These are phyloP conservation scores for Popillia japonica DNA, from an alignment of 1,140 invertebrate genomes.

Conservation along the genomic window DNA sequence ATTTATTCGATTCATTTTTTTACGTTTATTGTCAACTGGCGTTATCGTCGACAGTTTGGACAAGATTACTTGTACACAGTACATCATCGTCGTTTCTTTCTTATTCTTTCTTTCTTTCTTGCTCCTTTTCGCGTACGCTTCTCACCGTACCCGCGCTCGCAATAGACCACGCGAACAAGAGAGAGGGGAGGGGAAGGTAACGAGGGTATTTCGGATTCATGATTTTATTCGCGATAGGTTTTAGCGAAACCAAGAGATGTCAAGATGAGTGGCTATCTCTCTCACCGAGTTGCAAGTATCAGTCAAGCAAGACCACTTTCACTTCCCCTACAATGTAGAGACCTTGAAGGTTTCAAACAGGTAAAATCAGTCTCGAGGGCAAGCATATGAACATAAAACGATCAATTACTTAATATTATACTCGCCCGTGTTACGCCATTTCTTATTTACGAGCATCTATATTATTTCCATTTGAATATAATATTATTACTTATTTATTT, in stretches of 20 bases:
- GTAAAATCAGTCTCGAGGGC: slow-evolving; percentile 62
- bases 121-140: neutral
- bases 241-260: slow-evolving; percentile 24
- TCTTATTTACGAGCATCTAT: slow-evolving; percentile 53
- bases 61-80: neutral
- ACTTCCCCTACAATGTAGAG: slow-evolving; percentile 61
- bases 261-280: slow-evolving; percentile 39
- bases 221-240: slow-evolving; percentile 20
- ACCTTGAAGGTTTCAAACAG: slow-evolving; percentile 62
- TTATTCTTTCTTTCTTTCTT: neutral
- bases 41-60: neutral
- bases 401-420: slow-evolving; percentile 60
- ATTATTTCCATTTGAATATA: slow-evolving; percentile 41
- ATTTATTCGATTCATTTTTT: slow-evolving; percentile 38
- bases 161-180: neutral
- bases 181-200: neutral
- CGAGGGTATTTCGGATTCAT: neutral
- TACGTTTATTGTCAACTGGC: neutral
- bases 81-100: neutral
- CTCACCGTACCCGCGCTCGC: too few relatives aligned
- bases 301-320: slow-evolving; percentile 61
- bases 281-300: slow-evolving; percentile 51
- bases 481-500: slow-evolving; percentile 15
- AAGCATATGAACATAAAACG: slow-evolving; percentile 57
- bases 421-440: slow-evolving; percentile 55